Conservation (phyloP, 2,113 vertebrate species). For the Dolichotis patagonum region DNA sequence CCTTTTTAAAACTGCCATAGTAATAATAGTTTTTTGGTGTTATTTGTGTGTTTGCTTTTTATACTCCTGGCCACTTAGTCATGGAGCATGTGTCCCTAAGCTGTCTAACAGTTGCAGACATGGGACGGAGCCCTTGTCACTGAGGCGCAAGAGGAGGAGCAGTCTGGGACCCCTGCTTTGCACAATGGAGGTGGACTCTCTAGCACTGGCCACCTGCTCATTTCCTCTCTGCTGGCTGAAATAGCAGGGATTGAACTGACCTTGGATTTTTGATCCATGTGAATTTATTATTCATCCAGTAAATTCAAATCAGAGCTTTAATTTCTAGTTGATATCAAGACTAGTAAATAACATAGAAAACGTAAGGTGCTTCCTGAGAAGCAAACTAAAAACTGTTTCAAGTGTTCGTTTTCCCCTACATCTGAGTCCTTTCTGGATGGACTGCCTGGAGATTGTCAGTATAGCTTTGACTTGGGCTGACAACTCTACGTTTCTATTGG, state of each 20-base stretch:
- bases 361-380: neutral
- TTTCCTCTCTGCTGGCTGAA: neutral
- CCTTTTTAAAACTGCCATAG: neutral
- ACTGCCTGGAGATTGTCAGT: neutral
- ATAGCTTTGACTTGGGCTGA: neutral
- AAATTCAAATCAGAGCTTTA: neutral
- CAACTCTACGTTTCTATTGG: neutral
- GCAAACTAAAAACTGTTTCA: constrained; percentile 4
- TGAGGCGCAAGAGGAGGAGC: neutral
- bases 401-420: neutral
- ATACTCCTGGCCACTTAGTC: neutral
- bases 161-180: neutral
- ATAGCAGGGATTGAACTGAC: neutral
- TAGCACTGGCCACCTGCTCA: neutral
- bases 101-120: no score
- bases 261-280: neutral
- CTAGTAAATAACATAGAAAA: neutral
- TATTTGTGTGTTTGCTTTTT: neutral
- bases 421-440: neutral
- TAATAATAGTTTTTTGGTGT: neutral
- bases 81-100: neutral
- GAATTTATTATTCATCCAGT: neutral
- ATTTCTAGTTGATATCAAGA: neutral
- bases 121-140: neutral
- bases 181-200: neutral